Percentiles rank a stretch among this genome's conserved stretches.
Conservation (phyloP, 35 echinoderm and acorn worm species). For the Heliocidaris erythrogramma region DNA sequence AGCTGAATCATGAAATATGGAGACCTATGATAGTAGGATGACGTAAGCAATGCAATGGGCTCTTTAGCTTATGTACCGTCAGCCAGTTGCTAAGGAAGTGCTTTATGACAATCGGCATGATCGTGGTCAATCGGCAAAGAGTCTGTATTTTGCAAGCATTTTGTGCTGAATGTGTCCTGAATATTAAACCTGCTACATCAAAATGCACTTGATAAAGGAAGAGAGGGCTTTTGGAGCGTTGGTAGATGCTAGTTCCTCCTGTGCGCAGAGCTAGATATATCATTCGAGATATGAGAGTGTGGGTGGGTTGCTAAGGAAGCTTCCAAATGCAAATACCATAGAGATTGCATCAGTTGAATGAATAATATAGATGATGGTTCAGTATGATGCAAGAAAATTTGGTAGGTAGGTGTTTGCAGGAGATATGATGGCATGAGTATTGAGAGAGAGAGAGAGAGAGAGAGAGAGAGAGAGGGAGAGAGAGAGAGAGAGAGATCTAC, state of each 20-base stretch:
- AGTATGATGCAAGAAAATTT: not conserved
- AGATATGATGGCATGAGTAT: not conserved
- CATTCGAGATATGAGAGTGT: not conserved
- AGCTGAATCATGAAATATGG: not conserved
- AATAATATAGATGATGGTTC: not conserved
- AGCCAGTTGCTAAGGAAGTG: not conserved
- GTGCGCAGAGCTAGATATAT: not conserved
- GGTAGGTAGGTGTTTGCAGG: not conserved
- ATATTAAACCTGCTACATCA: not conserved
- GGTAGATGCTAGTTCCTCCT: not conserved
- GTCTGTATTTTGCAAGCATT: not conserved
- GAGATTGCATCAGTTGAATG: not conserved
- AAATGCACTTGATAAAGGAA: not conserved
- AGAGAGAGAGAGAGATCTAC: not conserved
- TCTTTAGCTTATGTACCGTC: not conserved
- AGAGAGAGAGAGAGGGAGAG: too few relatives aligned
- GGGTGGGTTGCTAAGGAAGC: conserved; percentile 6
- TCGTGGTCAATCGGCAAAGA: not conserved
- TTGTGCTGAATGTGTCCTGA: not conserved
- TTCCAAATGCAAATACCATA: not conserved
- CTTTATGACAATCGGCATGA: not conserved
- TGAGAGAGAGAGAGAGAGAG: too few relatives aligned
- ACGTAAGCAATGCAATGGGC: not conserved
- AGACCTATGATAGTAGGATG: not conserved
- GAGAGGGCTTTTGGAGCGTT: not conserved